Evolutionary conservation across 2,113 vertebrate genomes (phyloP).

Genomic region (Nerophis lumbriciformis): DNA sequence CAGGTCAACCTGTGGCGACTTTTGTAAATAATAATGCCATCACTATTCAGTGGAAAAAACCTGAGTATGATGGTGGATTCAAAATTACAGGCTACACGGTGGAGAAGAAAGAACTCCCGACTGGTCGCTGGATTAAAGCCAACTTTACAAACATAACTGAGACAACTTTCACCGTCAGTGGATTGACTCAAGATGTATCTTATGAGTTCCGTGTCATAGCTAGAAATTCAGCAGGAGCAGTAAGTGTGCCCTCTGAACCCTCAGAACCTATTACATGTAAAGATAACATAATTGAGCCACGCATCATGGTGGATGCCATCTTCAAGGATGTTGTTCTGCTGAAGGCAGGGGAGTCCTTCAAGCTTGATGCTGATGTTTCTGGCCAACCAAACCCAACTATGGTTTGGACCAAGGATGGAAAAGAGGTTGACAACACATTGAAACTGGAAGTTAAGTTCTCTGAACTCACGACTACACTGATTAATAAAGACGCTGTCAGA

Average conservation of each 20-base stretch:
- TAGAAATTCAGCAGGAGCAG: constrained; percentile 88
- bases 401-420: constrained; percentile 93
- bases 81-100: constrained; percentile 96
- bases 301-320: constrained; percentile 90
- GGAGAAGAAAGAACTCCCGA: constrained; percentile 91
- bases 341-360: constrained; percentile 91
- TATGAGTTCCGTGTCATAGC: constrained; percentile 95
- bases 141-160: constrained; percentile 97
- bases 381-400: constrained; percentile 90
- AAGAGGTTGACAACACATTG: constrained; percentile 86
- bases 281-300: constrained; percentile 91
- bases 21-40: constrained; percentile 88
- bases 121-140: constrained; percentile 91
- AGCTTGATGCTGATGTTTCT: constrained; percentile 90
- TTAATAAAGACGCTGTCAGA: constrained; percentile 90
- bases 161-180: constrained; percentile 92
- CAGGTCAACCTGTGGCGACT: constrained; percentile 85
- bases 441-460: constrained; percentile 87
- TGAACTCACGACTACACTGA: constrained; percentile 83
- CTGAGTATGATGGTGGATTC: constrained; percentile 95
- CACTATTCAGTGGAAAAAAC: constrained; percentile 91
- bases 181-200: constrained; percentile 86
- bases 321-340: constrained; percentile 86
- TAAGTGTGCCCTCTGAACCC: constrained; percentile 89
- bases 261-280: constrained; percentile 91